Evolutionary conservation across 53 echinoderm and acorn worm species (phyloP).

Genomic region (Zoroaster sp.): DNA sequence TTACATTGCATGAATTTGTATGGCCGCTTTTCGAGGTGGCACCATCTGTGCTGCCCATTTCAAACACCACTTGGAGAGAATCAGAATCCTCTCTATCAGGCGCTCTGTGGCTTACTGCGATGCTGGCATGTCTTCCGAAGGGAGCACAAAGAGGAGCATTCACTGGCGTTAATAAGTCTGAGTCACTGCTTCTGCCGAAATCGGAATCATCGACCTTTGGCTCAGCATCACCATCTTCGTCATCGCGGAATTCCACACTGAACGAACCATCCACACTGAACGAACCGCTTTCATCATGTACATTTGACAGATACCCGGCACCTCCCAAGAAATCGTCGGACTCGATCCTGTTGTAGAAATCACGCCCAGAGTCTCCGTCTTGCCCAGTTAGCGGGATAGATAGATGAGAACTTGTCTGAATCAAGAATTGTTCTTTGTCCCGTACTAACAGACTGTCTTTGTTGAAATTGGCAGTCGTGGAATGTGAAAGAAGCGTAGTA

Average conservation of each 20-base stretch:
- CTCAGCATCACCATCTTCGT: not conserved
- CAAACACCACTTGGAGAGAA: constrained; percentile 5
- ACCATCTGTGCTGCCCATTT: not conserved
- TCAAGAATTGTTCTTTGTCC: constrained; percentile 70
- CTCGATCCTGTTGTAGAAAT: not conserved
- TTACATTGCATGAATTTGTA: not conserved
- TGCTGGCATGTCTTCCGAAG: not conserved
- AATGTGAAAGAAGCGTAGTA: constrained; percentile 17
- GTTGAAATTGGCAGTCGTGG: constrained; percentile 78
- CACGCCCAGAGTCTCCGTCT: not conserved
- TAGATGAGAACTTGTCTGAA: constrained; percentile 51
- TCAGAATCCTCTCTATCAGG: not conserved
- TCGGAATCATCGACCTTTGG: constrained; percentile 17
- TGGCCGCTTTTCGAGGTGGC: not conserved
- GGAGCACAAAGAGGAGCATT: not conserved
- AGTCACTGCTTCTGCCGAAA: not conserved
- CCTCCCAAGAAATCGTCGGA: not conserved
- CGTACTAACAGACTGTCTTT: constrained; percentile 89
- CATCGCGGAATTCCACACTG: constrained; percentile 81
- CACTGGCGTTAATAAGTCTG: constrained; percentile 38
- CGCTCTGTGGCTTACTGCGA: not conserved
- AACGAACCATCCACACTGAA: constrained; percentile 95
- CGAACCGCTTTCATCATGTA: constrained; percentile 79
- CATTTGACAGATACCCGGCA: not conserved
- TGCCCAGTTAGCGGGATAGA: not conserved